A percentile compares a stretch with the other conserved stretches of the same genome.
phyloP scores from a whole-genome alignment of 2,888 invertebrate species.

The Drosophila mettleri region DNA sequence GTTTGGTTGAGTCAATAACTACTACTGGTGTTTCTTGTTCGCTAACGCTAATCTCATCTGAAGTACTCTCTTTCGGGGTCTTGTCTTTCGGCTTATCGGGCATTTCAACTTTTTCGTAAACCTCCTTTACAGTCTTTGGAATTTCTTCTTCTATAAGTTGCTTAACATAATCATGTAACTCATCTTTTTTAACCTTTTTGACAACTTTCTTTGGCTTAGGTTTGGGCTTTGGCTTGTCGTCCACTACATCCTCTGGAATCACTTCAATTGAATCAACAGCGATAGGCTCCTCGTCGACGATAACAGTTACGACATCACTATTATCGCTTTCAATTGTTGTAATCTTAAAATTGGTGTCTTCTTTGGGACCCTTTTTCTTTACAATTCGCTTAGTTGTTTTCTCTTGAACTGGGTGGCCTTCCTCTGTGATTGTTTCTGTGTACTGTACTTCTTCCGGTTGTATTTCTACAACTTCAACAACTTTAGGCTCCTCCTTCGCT shows the following conservation, averaged over 20 bases:
- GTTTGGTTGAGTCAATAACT: conserved; percentile 34
- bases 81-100: conserved; percentile 74
- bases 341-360: conserved; percentile 76
- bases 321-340: conserved; percentile 81
- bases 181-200: conserved; percentile 79
- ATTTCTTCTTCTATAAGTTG: conserved; percentile 80
- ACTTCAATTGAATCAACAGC: conserved; percentile 36
- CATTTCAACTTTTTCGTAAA: conserved; percentile 83
- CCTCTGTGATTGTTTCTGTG: conserved; percentile 72
- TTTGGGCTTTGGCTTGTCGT: conserved; percentile 76
- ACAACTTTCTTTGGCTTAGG: conserved; percentile 71
- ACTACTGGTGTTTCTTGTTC: conserved; percentile 24
- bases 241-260: conserved; percentile 69
- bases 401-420: conserved; percentile 79
- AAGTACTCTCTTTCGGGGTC: conserved; percentile 34
- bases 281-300: conserved; percentile 75
- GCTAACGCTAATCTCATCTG: conserved; percentile 30
- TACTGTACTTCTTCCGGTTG: conserved; percentile 72
- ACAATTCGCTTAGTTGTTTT: conserved; percentile 79
- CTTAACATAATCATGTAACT: conserved; percentile 77
- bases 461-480: conserved; percentile 74
- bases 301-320: conserved; percentile 76
- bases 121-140: conserved; percentile 83
- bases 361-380: conserved; percentile 77
- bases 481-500: conserved; percentile 41